Conservation (phyloP, 2,113 vertebrate species). For the Coptodon rendalli region DNA sequence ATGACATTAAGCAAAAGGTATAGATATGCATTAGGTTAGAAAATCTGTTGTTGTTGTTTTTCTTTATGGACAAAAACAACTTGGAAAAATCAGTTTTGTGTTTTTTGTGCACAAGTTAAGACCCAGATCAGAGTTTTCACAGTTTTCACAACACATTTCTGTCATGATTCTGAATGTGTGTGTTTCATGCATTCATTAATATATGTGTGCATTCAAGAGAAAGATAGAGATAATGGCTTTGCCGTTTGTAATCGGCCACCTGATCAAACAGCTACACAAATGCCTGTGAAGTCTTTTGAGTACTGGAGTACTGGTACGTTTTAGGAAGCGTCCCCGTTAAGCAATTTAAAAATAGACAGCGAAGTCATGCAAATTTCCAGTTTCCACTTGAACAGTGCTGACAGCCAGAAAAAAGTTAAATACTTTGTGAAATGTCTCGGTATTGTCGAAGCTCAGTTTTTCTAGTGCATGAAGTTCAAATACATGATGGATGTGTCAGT, state of each 20-base stretch:
- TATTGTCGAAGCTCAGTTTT: neutral
- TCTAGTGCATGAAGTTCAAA: neutral
- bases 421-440: neutral
- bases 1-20: neutral
- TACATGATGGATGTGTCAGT: neutral
- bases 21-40: neutral
- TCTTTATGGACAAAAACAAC: accelerated
- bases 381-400: neutral
- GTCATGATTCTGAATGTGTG: neutral
- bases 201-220: neutral
- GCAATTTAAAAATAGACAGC: neutral
- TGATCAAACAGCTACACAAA: conserved; percentile 47
- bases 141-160: neutral
- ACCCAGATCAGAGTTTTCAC: neutral
- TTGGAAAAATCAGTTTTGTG: neutral
- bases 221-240: neutral
- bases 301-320: neutral
- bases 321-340: accelerated
- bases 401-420: neutral
- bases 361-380: accelerated
- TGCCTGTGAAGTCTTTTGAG: neutral
- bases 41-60: neutral
- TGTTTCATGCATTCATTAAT: neutral
- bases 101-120: neutral
- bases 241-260: conserved; percentile 44